A percentile compares a stretch with the other conserved stretches of the same genome.
These are phyloP conservation scores for Pyrgilauda ruficollis DNA, from an alignment of 2,113 vertebrate genomes.

Conservation along the genomic window DNA sequence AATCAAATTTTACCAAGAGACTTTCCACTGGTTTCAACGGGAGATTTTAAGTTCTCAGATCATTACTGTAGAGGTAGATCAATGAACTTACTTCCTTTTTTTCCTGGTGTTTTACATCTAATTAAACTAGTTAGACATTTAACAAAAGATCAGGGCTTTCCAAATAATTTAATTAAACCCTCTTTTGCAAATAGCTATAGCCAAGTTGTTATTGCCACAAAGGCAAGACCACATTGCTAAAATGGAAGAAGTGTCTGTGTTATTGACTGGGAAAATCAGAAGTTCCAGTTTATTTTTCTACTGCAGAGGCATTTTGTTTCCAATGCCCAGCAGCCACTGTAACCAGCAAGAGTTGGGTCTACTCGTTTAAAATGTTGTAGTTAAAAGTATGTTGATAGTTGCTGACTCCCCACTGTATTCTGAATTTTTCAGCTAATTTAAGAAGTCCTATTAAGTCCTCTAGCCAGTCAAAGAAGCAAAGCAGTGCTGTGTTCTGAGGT, in stretches of 20 bases:
- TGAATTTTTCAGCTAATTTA: neutral
- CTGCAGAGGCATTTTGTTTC: neutral
- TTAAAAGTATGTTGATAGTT: neutral
- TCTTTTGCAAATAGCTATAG: neutral
- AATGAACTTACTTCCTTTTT: neutral
- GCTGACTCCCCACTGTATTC: neutral
- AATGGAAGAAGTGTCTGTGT: neutral
- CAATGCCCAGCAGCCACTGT: neutral
- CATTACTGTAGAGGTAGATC: neutral
- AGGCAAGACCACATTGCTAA: neutral
- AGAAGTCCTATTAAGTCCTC: neutral
- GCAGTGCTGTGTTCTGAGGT: neutral
- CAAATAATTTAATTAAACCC: neutral
- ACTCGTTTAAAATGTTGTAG: neutral
- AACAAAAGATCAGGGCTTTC: neutral
- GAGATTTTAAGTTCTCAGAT: neutral
- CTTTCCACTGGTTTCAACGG: neutral
- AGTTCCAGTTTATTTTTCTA: neutral
- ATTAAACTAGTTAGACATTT: neutral
- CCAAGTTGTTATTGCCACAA: neutral
- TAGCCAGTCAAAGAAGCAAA: neutral
- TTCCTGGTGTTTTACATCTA: neutral
- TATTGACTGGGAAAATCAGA: neutral
- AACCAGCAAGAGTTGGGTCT: neutral
- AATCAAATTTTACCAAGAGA: neutral